Conservation (phyloP, 2,888 invertebrate genomes). For the Teinopalpus imperialis region DNA sequence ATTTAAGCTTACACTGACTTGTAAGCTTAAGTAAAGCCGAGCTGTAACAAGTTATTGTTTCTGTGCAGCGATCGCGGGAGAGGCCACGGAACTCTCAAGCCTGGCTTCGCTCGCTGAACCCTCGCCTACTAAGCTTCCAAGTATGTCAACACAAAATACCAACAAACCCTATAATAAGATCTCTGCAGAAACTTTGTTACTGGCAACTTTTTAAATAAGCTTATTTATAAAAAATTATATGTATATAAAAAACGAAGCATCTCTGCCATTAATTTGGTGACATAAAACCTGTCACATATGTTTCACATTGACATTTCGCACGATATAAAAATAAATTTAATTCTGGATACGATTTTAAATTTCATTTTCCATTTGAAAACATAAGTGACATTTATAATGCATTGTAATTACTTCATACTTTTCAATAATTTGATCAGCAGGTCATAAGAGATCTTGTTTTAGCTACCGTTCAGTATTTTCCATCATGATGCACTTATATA, state of each 20-base stretch:
- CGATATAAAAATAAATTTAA: too few species aligned
- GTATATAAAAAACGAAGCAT: too few species aligned
- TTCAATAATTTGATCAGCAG: too few species aligned
- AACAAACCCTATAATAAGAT: conserved; percentile 64
- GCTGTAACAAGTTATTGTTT: conserved; percentile 64
- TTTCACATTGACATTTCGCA: too few species aligned
- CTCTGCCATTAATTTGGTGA: too few species aligned
- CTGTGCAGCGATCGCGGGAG: conserved; percentile 76
- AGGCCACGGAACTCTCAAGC: conserved; percentile 71
- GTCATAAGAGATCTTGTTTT: conserved; percentile 63
- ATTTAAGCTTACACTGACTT: neutral
- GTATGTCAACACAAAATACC: conserved; percentile 67
- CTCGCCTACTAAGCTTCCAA: conserved; percentile 83
- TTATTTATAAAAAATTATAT: too few species aligned
- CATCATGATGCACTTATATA: conserved; percentile 19
- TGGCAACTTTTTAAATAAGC: conserved; percentile 4
- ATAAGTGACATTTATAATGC: too few species aligned
- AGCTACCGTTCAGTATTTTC: conserved; percentile 37
- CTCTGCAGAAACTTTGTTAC: conserved; percentile 34
- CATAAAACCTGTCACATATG: too few species aligned
- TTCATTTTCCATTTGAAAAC: too few species aligned
- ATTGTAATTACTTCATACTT: too few species aligned
- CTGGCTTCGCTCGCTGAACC: conserved; percentile 77
- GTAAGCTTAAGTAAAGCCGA: conserved; percentile 17
- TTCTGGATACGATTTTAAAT: too few species aligned